Base-by-base conservation (phyloP, 2,113 vertebrate genomes). In the Carlito syrichta region DNA sequence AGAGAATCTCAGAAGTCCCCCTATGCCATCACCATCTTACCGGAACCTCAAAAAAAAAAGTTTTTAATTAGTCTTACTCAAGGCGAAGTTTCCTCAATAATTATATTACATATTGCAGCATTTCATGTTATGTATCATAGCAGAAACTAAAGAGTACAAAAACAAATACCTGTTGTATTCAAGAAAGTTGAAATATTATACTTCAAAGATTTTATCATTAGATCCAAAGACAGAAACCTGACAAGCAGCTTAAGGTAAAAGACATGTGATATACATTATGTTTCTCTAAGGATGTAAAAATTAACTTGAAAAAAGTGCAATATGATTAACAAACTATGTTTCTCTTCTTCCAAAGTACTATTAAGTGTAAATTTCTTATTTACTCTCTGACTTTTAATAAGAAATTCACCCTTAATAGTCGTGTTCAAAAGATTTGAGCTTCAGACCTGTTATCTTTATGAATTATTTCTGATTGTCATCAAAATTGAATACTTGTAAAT, bases 21-120 rank as follows among this genome's bases (percentile, higher is more conserved):
- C n/a, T n/a, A n/a, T n/a, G n/a, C n/a, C n/a, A n/a, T n/a, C n/a
- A n/a, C n/a, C n/a, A n/a, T n/a, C n/a, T n/a, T n/a, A n/a, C n/a
- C n/a, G n/a, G n/a, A n/a, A n/a, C n/a, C n/a, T n/a, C n/a, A n/a
- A n/a, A n/a, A n/a, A n/a, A n/a, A 1, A 79, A 66, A 32, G 32
- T 58, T 96, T 74, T 27, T 40, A 3, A 4, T 63, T 23, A 68
- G 58, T 96, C 48, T 11, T 8, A 8, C 43, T 97, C 45, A 2
- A 91, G 45, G 13, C 96, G 12, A 89, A n/a, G 97, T 96, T 76
- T 73, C 81, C 60, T 20, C 60, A 5, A 20, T 78, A 97, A 94
- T 88, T 86, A 78, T 52, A 73, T 35, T 71, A 35, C 62, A 84
- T 76, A 87, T 79, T 30, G 27, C 13, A 88, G 0, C 0, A 1